Percentiles rank a stretch among this genome's conserved stretches.
Conservation (phyloP, 2,797 vertebrate species). For the Acanthurus tractus region DNA sequence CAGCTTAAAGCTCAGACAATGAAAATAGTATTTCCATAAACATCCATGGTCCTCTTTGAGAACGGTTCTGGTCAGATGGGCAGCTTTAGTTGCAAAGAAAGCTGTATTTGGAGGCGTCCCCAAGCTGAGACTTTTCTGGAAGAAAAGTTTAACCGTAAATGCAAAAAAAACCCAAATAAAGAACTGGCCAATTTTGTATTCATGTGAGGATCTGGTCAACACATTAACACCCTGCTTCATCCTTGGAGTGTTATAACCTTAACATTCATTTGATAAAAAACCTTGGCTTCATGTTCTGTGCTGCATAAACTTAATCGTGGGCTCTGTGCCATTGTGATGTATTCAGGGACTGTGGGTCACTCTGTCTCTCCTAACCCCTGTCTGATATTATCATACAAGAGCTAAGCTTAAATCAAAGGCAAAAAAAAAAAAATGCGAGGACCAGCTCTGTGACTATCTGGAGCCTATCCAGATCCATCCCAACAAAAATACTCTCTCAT, state of each 20-base stretch:
- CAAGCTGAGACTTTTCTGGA: slow-evolving; percentile 6
- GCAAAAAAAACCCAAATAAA: slow-evolving; percentile 21
- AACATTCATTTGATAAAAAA: slow-evolving; percentile 24
- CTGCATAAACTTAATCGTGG: slow-evolving; percentile 7
- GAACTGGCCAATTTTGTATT: slow-evolving; percentile 2
- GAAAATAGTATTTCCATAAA: slow-evolving; percentile 43
- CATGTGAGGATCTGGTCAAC: not conserved
- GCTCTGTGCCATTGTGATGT: slow-evolving; percentile 19
- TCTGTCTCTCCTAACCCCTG: slow-evolving; percentile 28
- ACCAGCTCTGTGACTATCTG: slow-evolving; percentile 61
- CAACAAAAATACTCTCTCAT: slow-evolving; percentile 75
- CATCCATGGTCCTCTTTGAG: slow-evolving; percentile 46
- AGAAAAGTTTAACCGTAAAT: not conserved
- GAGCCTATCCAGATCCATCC: slow-evolving; percentile 69
- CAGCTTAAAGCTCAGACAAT: slow-evolving; percentile 56
- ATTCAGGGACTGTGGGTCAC: slow-evolving; percentile 28
- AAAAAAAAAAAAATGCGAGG: slow-evolving; percentile 29
- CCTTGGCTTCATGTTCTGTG: not conserved
- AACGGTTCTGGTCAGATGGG: slow-evolving; percentile 29
- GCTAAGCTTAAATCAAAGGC: slow-evolving; percentile 30
- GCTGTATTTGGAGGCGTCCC: slow-evolving; percentile 15
- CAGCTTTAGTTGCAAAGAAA: slow-evolving; percentile 33
- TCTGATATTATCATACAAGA: slow-evolving; percentile 29
- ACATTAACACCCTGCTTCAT: not conserved
- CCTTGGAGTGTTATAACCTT: slow-evolving; percentile 4